phyloP scores from a whole-genome alignment of 2,113 vertebrate genomes.

The Marmota monax region DNA sequence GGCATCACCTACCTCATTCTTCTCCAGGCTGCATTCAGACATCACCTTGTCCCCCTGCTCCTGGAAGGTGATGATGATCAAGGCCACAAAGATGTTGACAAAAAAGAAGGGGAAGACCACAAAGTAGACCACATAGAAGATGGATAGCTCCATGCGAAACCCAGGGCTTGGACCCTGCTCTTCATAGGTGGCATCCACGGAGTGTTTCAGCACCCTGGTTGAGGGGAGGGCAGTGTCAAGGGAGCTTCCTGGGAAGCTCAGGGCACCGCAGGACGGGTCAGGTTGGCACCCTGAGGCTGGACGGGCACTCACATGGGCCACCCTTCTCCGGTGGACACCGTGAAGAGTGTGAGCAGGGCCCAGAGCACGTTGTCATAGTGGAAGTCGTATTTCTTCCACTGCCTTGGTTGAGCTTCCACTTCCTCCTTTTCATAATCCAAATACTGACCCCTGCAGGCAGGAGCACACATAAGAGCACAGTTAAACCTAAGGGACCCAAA shows the following conservation, averaged over 20 bases:
- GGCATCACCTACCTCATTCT: slow-evolving; percentile 93
- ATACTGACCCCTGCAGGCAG: slow-evolving; percentile 93
- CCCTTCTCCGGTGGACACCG: slow-evolving; percentile 97
- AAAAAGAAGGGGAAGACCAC: slow-evolving; percentile 99
- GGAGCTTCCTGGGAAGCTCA: not conserved
- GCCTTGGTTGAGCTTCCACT: slow-evolving; percentile 93
- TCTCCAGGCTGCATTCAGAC: slow-evolving; percentile 98
- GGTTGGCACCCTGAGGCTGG: no score
- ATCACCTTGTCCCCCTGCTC: slow-evolving; percentile 98
- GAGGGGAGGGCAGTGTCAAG: slow-evolving; percentile 74
- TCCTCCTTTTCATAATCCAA: slow-evolving; percentile 95
- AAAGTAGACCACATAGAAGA: slow-evolving; percentile 99
- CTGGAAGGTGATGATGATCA: slow-evolving; percentile 99
- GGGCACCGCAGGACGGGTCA: not conserved
- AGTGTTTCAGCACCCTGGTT: slow-evolving; percentile 96
- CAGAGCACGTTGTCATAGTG: slow-evolving; percentile 99
- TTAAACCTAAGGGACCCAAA: not conserved
- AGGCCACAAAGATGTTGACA: slow-evolving; percentile 98
- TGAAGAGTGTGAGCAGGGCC: slow-evolving; percentile 98
- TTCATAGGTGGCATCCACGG: slow-evolving; percentile 97
- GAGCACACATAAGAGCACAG: not conserved
- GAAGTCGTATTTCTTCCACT: slow-evolving; percentile 98
- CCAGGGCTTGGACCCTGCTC: slow-evolving; percentile 97
- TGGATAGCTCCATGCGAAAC: slow-evolving; percentile 97
- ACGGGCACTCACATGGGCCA: slow-evolving; percentile 95